phyloP scores from a whole-genome alignment of 2,888 invertebrate genomes.

The Trichopria drosophilae region DNA sequence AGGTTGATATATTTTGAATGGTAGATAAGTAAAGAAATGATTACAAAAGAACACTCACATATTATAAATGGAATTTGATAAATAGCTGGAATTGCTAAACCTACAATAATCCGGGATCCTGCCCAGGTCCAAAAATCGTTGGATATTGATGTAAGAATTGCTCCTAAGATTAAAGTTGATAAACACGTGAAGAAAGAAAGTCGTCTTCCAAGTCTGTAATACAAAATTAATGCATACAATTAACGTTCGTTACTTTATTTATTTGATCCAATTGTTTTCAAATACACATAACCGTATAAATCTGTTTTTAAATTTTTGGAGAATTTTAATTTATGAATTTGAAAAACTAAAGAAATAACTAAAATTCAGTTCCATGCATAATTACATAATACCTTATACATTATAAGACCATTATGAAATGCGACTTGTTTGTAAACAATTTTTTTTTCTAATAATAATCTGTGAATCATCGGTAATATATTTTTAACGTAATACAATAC shows the following conservation, averaged over 20 bases:
- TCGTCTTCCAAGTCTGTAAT: conserved; percentile 74
- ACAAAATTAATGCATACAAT: neutral
- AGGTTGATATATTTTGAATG: too few relatives aligned
- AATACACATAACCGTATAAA: neutral
- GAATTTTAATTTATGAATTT: neutral
- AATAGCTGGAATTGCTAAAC: conserved; percentile 86
- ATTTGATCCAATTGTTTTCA: too few relatives aligned
- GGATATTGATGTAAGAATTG: conserved; percentile 78
- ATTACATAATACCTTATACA: too few relatives aligned
- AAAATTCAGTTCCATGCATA: too few relatives aligned
- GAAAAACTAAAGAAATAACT: neutral
- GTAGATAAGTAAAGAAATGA: too few relatives aligned
- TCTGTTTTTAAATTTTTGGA: neutral
- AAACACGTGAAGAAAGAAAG: conserved; percentile 85
- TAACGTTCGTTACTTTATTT: conserved; percentile 1
- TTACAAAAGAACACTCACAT: conserved; percentile 71
- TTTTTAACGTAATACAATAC: too few relatives aligned
- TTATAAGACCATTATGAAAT: too few relatives aligned
- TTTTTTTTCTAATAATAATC: too few relatives aligned
- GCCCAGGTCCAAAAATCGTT: conserved; percentile 84
- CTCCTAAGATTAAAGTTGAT: conserved; percentile 77
- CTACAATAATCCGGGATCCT: conserved; percentile 78
- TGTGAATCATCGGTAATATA: too few relatives aligned
- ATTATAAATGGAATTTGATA: conserved; percentile 95
- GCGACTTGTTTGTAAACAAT: too few relatives aligned